Conservation (phyloP, 2,113 vertebrate genomes). For the Otolemur garnettii region DNA sequence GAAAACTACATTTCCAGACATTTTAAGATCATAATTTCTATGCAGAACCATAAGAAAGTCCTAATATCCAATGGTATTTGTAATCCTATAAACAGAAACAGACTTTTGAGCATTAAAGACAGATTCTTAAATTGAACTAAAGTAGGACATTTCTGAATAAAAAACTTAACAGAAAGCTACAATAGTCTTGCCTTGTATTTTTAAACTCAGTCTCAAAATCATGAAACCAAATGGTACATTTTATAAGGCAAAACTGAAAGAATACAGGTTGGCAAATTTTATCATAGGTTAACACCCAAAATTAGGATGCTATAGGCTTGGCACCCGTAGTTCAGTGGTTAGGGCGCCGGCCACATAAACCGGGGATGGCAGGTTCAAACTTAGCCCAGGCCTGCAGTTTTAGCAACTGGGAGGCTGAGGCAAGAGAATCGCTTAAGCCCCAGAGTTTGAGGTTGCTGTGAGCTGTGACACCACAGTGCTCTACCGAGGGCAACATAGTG, state of each 20-base stretch:
- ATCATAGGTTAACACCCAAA: neutral
- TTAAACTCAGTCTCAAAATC: neutral
- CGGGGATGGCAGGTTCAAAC: too few species aligned
- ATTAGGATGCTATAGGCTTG: neutral
- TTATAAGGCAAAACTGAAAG: neutral
- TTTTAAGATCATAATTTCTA: conserved; percentile 14
- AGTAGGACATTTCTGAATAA: neutral
- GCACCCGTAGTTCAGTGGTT: too few species aligned
- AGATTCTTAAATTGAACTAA: neutral
- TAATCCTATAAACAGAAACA: conserved; percentile 14
- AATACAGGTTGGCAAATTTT: neutral
- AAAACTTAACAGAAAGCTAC: neutral
- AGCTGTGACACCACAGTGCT: too few species aligned
- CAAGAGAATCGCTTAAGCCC: too few species aligned
- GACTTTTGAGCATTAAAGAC: conserved; percentile 39
- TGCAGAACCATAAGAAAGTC: neutral
- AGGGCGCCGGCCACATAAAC: too few species aligned
- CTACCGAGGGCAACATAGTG: too few species aligned
- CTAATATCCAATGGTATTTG: neutral
- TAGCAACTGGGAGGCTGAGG: too few species aligned
- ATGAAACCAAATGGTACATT: neutral
- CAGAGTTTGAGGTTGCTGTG: too few species aligned
- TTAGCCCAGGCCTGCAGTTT: too few species aligned
- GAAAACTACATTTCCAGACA: neutral
- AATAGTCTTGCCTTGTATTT: neutral